These are phyloP conservation scores for Gnathonemus longibarbis DNA, from an alignment of 2,113 vertebrate species.

Conservation along the genomic window DNA sequence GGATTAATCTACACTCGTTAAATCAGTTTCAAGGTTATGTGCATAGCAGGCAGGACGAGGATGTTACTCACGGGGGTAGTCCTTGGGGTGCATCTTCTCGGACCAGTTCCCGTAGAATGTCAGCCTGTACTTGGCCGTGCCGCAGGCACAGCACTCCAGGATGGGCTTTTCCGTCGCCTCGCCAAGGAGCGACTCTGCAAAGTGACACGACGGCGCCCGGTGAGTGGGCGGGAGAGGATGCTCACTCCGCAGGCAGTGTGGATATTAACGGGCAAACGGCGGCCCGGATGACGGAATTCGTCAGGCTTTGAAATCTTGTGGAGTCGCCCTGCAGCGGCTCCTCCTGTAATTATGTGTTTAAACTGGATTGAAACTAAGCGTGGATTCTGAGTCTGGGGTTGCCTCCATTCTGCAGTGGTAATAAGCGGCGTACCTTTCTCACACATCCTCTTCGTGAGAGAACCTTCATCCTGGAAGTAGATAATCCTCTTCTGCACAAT, in stretches of 20 bases:
- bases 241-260: not conserved
- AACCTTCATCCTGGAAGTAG: conserved; percentile 95
- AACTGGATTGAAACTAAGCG: not conserved
- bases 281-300: not conserved
- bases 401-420: conserved; percentile 12
- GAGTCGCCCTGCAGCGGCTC: not conserved
- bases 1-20: conserved; percentile 52
- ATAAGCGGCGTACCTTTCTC: conserved; percentile 77
- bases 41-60: conserved; percentile 18
- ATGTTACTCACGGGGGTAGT: conserved; percentile 74
- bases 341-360: conserved; percentile 7
- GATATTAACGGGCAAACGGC: not conserved
- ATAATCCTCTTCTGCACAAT: conserved; percentile 96
- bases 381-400: not conserved
- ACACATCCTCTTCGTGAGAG: conserved; percentile 88
- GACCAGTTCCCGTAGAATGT: conserved; percentile 87
- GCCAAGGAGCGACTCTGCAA: conserved; percentile 59
- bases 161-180: conserved; percentile 71
- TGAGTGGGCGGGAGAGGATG: not conserved
- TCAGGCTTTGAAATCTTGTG: not conserved
- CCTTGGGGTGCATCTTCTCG: conserved; percentile 78
- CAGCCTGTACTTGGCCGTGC: conserved; percentile 80
- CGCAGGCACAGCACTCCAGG: conserved; percentile 78
- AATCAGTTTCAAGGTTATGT: conserved; percentile 54
- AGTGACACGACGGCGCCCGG: not conserved